Conservation (phyloP, 2,888 invertebrate species). For the Plemyria rubiginata region DNA sequence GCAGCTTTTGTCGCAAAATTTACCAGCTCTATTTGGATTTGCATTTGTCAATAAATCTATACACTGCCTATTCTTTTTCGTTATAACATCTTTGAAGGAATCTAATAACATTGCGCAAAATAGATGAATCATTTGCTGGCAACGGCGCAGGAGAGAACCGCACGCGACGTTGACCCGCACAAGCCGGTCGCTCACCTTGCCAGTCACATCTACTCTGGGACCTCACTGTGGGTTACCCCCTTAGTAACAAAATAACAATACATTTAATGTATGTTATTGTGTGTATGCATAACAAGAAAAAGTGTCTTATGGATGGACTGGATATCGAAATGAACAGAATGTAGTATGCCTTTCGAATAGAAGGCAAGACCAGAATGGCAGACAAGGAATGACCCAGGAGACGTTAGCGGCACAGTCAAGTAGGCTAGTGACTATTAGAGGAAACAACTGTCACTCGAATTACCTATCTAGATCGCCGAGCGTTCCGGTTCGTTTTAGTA, state of each 20-base stretch:
- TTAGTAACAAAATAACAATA: conserved; percentile 4
- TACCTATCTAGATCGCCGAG: conserved; percentile 37
- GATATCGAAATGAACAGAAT: conserved; percentile 10
- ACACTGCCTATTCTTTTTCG: not conserved
- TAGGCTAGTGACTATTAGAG: conserved; percentile 33
- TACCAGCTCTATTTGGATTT: not conserved
- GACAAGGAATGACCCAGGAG: conserved; percentile 31
- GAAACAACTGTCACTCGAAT: conserved; percentile 43
- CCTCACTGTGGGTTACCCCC: conserved; percentile 11
- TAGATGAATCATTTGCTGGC: conserved; percentile 46
- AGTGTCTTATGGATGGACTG: not conserved
- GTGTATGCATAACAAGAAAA: conserved; percentile 16
- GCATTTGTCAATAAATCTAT: conserved; percentile 6
- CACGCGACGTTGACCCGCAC: conserved; percentile 70
- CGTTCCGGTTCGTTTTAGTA: conserved; percentile 22
- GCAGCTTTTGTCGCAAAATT: not conserved
- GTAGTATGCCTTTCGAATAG: conserved; percentile 13
- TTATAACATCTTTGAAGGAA: conserved; percentile 33
- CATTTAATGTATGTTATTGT: too few relatives aligned
- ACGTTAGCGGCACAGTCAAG: conserved; percentile 37
- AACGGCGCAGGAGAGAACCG: conserved; percentile 44
- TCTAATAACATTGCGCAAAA: conserved; percentile 54
- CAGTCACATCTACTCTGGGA: conserved; percentile 35
- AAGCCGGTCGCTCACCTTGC: conserved; percentile 73
- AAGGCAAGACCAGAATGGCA: too few relatives aligned